Evolutionary conservation across 2,113 vertebrate species (phyloP).

Genomic region (Pangasianodon hypophthalmus): DNA sequence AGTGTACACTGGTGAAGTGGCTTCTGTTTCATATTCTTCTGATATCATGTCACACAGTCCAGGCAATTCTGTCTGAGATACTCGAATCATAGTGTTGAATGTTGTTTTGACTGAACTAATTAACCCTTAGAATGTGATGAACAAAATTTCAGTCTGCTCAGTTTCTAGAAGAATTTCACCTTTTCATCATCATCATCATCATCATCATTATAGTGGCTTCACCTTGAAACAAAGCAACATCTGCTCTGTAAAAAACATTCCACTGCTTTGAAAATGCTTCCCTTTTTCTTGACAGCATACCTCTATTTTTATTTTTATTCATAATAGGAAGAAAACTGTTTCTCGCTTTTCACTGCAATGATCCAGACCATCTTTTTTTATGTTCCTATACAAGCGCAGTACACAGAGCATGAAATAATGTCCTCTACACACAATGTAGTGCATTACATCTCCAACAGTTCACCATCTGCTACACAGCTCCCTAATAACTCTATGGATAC

Average conservation of each 20-base stretch:
- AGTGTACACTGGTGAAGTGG: neutral
- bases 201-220: neutral
- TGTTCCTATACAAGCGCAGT: neutral
- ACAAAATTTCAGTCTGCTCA: neutral
- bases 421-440: neutral
- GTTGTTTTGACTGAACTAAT: neutral
- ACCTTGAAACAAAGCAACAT: neutral
- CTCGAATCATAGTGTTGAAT: neutral
- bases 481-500: neutral
- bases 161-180: neutral
- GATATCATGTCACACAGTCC: neutral
- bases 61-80: neutral
- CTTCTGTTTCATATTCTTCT: neutral
- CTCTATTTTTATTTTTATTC: neutral
- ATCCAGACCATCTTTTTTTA: neutral
- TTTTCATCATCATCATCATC: neutral
- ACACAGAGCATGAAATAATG: neutral
- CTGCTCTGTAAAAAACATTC: neutral
- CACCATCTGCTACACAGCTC: neutral
- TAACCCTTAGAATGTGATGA: neutral
- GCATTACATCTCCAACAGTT: neutral
- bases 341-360: neutral
- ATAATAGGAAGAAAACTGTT: neutral
- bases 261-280: neutral
- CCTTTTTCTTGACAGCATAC: neutral